These are phyloP conservation scores for Lepidothrix coronata DNA, from an alignment of 2,113 vertebrate species.

Conservation along the genomic window DNA sequence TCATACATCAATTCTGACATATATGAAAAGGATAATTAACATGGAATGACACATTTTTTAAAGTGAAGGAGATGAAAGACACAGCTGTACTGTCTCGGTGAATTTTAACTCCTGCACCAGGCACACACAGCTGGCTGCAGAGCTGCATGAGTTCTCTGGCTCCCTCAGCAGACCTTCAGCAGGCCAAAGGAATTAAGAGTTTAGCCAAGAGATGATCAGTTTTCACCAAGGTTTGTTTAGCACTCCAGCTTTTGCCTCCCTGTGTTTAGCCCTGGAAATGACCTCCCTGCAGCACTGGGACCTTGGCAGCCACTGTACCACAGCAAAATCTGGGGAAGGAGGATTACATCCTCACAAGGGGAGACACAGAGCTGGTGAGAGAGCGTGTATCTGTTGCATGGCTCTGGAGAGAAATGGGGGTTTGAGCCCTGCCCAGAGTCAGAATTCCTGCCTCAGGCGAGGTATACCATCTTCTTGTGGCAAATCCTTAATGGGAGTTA, in stretches of 20 bases:
- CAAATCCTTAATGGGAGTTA: background rate
- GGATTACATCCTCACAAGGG: background rate
- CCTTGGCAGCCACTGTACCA: background rate
- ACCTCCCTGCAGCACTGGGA: fast-evolving
- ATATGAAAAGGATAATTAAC: background rate
- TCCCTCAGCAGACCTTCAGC: background rate
- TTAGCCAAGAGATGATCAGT: background rate
- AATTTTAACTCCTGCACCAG: background rate
- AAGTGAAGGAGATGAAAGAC: background rate
- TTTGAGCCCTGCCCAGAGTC: background rate
- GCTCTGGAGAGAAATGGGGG: background rate
- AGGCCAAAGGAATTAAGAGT: background rate
- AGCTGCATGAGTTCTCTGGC: background rate
- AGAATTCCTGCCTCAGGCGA: fast-evolving
- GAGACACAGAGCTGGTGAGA: background rate
- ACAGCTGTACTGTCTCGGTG: background rate
- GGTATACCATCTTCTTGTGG: fast-evolving
- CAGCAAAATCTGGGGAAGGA: background rate
- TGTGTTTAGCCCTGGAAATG: background rate
- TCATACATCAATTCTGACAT: background rate
- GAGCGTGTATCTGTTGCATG: background rate
- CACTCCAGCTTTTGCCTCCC: background rate
- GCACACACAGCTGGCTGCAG: background rate
- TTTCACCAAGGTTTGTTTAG: background rate
- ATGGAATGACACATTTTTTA: background rate